These are phyloP conservation scores for Tetragonisca angustula DNA, from an alignment of 2,888 invertebrate species.

Conservation along the genomic window DNA sequence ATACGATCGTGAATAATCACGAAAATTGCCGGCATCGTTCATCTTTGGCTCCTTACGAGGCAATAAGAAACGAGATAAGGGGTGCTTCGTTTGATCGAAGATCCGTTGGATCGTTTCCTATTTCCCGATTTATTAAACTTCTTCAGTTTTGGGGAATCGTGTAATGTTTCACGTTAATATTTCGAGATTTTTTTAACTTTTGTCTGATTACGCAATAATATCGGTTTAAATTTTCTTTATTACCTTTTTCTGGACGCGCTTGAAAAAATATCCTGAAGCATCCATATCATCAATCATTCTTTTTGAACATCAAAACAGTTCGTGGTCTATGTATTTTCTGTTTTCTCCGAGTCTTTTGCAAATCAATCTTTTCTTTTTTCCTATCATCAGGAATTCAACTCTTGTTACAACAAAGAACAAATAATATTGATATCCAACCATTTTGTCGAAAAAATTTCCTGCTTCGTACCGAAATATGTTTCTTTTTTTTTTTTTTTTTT, in stretches of 20 bases:
- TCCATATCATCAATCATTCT: too few species aligned
- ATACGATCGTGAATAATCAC: not conserved
- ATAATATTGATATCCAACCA: too few species aligned
- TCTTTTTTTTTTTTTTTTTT: too few species aligned
- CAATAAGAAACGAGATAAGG: not conserved
- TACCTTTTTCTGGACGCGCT: too few species aligned
- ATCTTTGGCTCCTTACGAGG: not conserved
- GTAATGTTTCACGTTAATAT: not conserved
- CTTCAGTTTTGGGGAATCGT: not conserved
- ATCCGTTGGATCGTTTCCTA: not conserved
- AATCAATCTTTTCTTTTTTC: not conserved
- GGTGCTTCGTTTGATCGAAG: too few species aligned
- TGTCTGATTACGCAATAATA: not conserved
- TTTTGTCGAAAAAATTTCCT: too few species aligned
- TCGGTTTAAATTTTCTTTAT: not conserved
- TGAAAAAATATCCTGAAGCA: too few species aligned
- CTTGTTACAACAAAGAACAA: too few species aligned
- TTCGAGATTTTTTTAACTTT: too few species aligned
- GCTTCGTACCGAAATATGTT: too few species aligned
- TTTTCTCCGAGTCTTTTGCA: not conserved
- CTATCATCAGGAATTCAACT: not conserved
- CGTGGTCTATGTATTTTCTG: not conserved
- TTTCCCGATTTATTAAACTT: not conserved
- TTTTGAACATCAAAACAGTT: too few species aligned
- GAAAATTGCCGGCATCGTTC: constrained; percentile 8